phyloP scores from a whole-genome alignment of 2,113 vertebrate genomes.

The Etheostoma spectabile region DNA sequence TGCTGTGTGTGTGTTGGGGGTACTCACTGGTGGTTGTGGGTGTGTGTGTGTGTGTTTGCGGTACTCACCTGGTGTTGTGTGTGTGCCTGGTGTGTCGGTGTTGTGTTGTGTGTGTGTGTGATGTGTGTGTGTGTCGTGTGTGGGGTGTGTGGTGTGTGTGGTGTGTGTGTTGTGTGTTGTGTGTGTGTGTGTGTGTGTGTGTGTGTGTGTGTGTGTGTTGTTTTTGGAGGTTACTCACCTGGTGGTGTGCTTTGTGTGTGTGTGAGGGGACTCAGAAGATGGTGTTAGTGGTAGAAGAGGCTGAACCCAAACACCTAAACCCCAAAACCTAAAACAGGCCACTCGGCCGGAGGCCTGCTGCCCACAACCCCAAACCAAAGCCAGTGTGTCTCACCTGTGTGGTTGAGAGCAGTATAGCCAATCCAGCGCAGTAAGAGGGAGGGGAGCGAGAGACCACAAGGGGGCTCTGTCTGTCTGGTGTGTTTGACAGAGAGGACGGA shows the following conservation, averaged over 20 bases:
- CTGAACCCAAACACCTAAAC: constrained; percentile 71
- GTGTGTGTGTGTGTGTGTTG: constrained; percentile 26
- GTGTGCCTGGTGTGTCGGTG: too few relatives aligned
- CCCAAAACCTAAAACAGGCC: constrained; percentile 72
- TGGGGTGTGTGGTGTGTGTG: too few relatives aligned
- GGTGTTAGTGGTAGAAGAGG: constrained; percentile 71
- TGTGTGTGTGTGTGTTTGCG: too few relatives aligned
- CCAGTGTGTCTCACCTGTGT: constrained; percentile 21
- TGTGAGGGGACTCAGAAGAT: constrained; percentile 31
- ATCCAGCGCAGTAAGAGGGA: constrained; percentile 9
- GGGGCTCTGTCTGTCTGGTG: constrained; percentile 14
- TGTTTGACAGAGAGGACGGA: constrained; percentile 11
- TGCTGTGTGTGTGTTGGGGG: too few relatives aligned
- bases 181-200: too few relatives aligned
- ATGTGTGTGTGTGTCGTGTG: too few relatives aligned
- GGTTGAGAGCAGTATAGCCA: constrained; percentile 57
- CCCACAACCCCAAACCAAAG: constrained; percentile 69
- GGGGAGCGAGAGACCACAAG: background rate
- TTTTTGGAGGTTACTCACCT: constrained; percentile 65
- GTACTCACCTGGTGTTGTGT: too few relatives aligned
- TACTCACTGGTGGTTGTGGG: too few relatives aligned
- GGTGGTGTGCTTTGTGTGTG: constrained; percentile 25
- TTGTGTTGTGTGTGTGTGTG: too few relatives aligned
- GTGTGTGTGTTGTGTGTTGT: too few relatives aligned
- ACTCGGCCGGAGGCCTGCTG: constrained; percentile 42